These are phyloP conservation scores for Buathra laborator DNA, from an alignment of 2,888 invertebrate genomes.

Conservation along the genomic window DNA sequence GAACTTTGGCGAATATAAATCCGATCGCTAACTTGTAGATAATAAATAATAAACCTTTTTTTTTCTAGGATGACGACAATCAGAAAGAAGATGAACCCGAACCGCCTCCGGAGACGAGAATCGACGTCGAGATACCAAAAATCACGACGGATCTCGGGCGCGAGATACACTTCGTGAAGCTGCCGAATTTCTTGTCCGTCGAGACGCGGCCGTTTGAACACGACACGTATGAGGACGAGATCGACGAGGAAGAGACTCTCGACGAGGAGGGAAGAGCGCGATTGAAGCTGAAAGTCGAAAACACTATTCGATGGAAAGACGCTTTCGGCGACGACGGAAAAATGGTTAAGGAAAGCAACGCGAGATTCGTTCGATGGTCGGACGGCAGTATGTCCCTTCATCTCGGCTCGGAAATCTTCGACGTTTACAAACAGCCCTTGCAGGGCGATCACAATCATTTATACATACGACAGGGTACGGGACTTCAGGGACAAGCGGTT, in stretches of 20 bases:
- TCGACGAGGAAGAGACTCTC: slow-evolving; percentile 98
- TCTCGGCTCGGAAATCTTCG: slow-evolving; percentile 98
- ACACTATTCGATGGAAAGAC: slow-evolving; percentile 97
- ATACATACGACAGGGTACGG: slow-evolving; percentile 98
- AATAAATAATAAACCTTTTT: neutral
- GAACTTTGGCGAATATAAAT: neutral
- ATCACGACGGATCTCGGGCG: slow-evolving; percentile 96
- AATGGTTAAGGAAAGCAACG: slow-evolving; percentile 95
- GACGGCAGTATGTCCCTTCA: slow-evolving; percentile 99
- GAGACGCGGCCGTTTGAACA: slow-evolving; percentile 98
- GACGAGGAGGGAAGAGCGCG: slow-evolving; percentile 99
- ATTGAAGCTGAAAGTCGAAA: slow-evolving; percentile 97
- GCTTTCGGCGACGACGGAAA: slow-evolving; percentile 93
- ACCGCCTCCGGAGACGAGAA: slow-evolving; percentile 95
- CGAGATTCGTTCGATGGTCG: slow-evolving; percentile 98
- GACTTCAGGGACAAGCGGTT: slow-evolving; percentile 98
- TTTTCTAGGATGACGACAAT: slow-evolving; percentile 86
- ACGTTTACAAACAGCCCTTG: slow-evolving; percentile 97
- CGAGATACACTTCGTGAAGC: slow-evolving; percentile 97
- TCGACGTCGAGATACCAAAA: slow-evolving; percentile 98
- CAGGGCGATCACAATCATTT: slow-evolving; percentile 99
- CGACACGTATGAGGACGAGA: slow-evolving; percentile 98
- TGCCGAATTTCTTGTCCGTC: slow-evolving; percentile 99
- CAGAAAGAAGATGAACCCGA: slow-evolving; percentile 92
- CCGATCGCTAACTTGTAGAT: neutral